Evolutionary conservation across 2,888 invertebrate genomes (phyloP), one percentile per base, ranked within the genome.

Genomic region (Drosophila hamatofila): DNA sequence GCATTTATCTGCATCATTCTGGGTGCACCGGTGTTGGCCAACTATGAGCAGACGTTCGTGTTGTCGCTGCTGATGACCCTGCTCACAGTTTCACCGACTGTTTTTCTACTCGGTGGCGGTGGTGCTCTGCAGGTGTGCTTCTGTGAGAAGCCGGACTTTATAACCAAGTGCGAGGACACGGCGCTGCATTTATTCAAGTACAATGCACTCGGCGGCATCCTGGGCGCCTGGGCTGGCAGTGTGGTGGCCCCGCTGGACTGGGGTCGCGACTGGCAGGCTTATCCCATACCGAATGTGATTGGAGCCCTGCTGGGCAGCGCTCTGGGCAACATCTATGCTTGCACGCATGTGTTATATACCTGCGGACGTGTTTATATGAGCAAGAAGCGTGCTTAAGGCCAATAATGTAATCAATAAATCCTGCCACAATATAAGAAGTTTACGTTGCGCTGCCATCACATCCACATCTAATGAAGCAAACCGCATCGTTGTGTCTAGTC

Each of bases 241-340:
- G 94, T 96, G 73, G 95, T 96, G 4, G 96, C 97, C 65, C 97
- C 97, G 2, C 93, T 97, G 41, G 97, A 97, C 91, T 97, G 97
- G 97, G 96, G 97, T 89, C 94, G 95, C 71, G 96, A 96, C 14
- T 97, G 97, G 97, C 97, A 97, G 94, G 68, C 84, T 0, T 96
- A 96, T 95, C 96, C 96, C 1, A 94, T 95, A 84, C 95, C 96
- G 4, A 95, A 95, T 86, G 93, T 94, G 27, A 92, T 94, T 39
- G 96, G 96, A 8, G 94, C 95, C 1, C 84, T 96, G 5, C 72
- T 94, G 51, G 95, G 95, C 14, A 94, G 93, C 81, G 93, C 93
- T 37, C 60, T 93, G 35, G 94, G 94, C 4, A 94, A 94, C 78
- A 93, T 94, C 8, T 92, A 91, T 61, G 90, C 90, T 3, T 93